A percentile compares a stretch with the other conserved stretches of the same genome.
Conservation (phyloP, 2,113 vertebrate species). For the Corvus cornix region DNA sequence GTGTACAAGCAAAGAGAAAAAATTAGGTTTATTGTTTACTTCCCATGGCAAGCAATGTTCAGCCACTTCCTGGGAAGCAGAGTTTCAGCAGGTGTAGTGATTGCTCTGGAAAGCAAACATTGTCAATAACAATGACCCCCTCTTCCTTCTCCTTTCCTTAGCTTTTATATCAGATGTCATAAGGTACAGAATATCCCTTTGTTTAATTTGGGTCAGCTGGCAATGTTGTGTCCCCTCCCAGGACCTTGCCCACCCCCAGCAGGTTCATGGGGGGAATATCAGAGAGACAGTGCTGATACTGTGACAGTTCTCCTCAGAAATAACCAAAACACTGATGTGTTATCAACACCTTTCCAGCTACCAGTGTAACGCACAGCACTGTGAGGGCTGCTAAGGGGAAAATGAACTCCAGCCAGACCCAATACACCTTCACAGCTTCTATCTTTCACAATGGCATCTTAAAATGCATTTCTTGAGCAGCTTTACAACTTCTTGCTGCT, state of each 20-base stretch:
- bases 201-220: background rate
- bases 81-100: no score
- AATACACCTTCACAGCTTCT: background rate
- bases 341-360: background rate
- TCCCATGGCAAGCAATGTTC: background rate
- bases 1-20: fast-evolving
- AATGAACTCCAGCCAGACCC: background rate
- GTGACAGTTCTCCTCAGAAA: background rate
- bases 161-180: background rate
- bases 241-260: background rate
- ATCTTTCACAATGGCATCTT: background rate
- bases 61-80: background rate
- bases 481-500: background rate
- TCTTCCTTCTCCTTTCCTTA: background rate
- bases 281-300: background rate
- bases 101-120: background rate
- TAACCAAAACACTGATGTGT: background rate
- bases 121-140: background rate
- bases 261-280: no score
- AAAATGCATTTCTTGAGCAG: background rate
- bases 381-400: background rate
- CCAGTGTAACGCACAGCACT: no score
- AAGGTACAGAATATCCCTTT: background rate
- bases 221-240: fast-evolving
- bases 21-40: background rate